Conservation (phyloP, 2,113 vertebrate genomes). For the Lasiurus cinereus region DNA sequence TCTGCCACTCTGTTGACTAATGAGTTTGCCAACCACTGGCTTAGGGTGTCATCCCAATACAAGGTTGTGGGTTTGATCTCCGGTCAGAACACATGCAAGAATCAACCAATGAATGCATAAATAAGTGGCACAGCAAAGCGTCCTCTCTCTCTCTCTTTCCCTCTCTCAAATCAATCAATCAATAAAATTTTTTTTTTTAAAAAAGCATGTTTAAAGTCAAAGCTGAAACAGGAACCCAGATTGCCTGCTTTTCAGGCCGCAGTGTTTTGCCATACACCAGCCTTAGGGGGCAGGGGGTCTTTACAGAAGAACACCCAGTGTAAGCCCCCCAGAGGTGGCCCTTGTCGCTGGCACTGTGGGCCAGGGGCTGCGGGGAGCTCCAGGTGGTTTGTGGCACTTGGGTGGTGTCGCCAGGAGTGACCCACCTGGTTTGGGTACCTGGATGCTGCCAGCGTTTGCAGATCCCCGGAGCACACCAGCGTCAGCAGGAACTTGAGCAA, state of each 20-base stretch:
- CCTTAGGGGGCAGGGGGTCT: neutral
- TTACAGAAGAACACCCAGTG: neutral
- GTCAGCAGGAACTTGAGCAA: rapidly evolving
- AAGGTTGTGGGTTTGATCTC: neutral
- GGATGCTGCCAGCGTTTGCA: neutral
- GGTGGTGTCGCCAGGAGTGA: neutral
- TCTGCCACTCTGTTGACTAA: too few species aligned
- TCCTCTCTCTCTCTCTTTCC: neutral
- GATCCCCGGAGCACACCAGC: rapidly evolving
- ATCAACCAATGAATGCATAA: neutral
- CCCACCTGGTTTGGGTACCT: rapidly evolving
- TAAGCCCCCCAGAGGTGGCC: neutral
- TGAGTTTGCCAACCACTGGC: too few species aligned
- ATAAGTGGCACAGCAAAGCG: neutral
- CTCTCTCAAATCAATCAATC: neutral
- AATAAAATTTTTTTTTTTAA: too few species aligned
- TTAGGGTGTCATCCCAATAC: neutral
- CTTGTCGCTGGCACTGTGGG: too few species aligned
- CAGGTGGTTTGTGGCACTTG: neutral
- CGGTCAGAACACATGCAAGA: neutral
- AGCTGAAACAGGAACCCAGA: neutral
- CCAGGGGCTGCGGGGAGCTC: neutral
- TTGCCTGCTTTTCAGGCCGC: neutral
- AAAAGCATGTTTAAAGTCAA: neutral
- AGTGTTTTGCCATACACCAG: too few species aligned